Evolutionary conservation across 1,140 invertebrate species (phyloP).

Genomic region (Drosophila lacertosa): DNA sequence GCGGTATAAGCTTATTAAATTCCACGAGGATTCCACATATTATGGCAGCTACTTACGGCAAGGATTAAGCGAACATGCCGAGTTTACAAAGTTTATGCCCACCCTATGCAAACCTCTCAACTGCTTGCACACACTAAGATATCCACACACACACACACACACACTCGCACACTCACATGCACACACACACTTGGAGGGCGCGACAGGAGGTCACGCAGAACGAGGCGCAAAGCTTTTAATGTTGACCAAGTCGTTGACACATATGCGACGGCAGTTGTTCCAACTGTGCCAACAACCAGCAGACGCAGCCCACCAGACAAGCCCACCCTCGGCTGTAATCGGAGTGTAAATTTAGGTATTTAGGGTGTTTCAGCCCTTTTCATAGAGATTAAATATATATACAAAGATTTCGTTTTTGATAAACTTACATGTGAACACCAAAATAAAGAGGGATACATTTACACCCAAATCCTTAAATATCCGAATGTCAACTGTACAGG

Average conservation of each 20-base stretch:
- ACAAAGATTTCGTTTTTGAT: too few relatives aligned
- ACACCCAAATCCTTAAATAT: too few relatives aligned
- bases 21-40: constrained; percentile 72
- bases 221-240: constrained; percentile 72
- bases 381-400: constrained; percentile 1
- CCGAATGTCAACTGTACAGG: neutral
- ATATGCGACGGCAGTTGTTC: constrained; percentile 59
- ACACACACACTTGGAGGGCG: constrained; percentile 9
- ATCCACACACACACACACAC: neutral
- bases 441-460: too few relatives aligned
- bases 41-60: constrained; percentile 69
- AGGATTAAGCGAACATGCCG: constrained; percentile 73
- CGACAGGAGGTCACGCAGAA: constrained; percentile 36
- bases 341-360: neutral
- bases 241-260: constrained; percentile 81
- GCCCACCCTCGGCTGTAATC: neutral
- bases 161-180: neutral
- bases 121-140: constrained; percentile 11
- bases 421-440: too few relatives aligned
- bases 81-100: constrained; percentile 67
- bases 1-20: constrained; percentile 75
- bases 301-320: neutral
- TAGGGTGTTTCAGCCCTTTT: neutral
- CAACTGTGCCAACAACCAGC: constrained; percentile 24
- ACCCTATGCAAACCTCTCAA: constrained; percentile 19